Conservation (phyloP, 2,113 vertebrate genomes). For the Nycticebus coucang region DNA sequence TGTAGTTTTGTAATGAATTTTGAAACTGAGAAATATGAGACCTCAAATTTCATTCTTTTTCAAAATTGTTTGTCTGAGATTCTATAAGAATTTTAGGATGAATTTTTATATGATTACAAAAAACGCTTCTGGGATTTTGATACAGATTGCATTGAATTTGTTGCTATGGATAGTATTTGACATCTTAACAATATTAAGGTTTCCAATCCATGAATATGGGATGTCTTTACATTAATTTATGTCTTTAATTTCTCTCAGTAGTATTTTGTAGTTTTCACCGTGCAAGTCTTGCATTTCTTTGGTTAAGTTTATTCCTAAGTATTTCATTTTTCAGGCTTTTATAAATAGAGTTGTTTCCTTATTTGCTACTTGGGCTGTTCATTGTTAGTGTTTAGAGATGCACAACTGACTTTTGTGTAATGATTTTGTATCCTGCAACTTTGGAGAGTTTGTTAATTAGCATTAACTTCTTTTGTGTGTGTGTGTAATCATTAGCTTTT, state of each 20-base stretch:
- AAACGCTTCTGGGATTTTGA: neutral
- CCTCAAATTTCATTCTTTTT: neutral
- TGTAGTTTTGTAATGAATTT: neutral
- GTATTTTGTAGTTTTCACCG: neutral
- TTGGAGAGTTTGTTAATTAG: neutral
- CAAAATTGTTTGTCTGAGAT: neutral
- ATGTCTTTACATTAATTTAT: neutral
- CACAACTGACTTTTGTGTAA: neutral
- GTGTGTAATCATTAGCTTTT: neutral
- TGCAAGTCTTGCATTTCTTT: neutral
- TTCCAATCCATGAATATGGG: neutral
- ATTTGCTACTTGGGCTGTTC: neutral
- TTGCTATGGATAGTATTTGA: neutral
- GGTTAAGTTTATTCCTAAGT: slow-evolving; percentile 14
- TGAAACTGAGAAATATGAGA: neutral
- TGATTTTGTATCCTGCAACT: neutral
- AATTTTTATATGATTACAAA: neutral
- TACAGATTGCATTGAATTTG: neutral
- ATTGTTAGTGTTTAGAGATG: neutral
- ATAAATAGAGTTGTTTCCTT: neutral
- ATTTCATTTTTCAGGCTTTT: slow-evolving; percentile 39
- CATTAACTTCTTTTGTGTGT: neutral
- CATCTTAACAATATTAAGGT: neutral
- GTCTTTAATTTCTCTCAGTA: slow-evolving; percentile 8
- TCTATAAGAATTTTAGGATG: neutral